Evolutionary conservation across 2,113 vertebrate species (phyloP), one percentile per base, ranked within the genome.

Genomic region (Oreochromis tanganicae): DNA sequence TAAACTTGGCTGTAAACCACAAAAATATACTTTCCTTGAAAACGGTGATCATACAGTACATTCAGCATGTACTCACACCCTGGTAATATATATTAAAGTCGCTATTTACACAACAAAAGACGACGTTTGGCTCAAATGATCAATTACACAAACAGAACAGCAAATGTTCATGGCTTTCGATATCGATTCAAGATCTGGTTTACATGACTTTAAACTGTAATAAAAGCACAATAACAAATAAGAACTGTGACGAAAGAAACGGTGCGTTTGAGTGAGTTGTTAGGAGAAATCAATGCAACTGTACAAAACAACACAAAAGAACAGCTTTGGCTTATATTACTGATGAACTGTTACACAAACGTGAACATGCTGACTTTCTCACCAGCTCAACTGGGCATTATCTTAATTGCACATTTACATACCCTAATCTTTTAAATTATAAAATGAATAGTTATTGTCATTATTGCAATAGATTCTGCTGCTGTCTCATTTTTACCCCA

Each of bases 301-400:
- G 97, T 97, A 97, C 92, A 96, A 97, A 97, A 96, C 95, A 96
- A 97, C 96, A 96, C 95, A 96, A 96, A 96, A 96, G 97, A 97
- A 97, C 96, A 98, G 97, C 98, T 99, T 99, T 99, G 98, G 98
- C 98, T 99, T 99, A 97, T 98, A 97, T 97, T 98, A 98, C 98
- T 97, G 98, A 98, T 97, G 97, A 97, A 97, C 97, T 98, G 97
- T 97, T 97, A 96, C 97, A 97, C 96, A 97, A 90, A 97, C 95
- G 97, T 97, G 97, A 97, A 97, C 97, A 96, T 97, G 96, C 97
- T 96, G 97, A 96, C 96, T 96, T 97, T 91, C 94, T 97, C 96
- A 97, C 97, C 97, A 97, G 98, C 97, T 98, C 97, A 96, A 97
- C 97, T 97, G 97, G 97, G 85, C 91, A 88, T 93, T 86, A 89